These are phyloP conservation scores for Exaiptasia diaphana DNA, from an alignment of 64 coral and sea anemone genomes.

Conservation along the genomic window DNA sequence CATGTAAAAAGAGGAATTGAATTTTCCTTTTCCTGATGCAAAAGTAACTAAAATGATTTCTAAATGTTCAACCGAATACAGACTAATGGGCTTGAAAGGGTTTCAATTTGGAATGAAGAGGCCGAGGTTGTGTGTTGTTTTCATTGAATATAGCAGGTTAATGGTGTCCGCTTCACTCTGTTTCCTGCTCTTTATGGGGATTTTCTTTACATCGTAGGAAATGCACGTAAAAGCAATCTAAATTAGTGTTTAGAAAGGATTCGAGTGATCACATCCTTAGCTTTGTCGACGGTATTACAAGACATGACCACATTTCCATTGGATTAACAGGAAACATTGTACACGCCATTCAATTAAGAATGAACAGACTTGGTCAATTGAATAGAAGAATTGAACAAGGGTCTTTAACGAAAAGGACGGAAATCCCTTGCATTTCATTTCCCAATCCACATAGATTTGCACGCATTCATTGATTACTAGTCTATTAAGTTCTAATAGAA, in stretches of 20 bases:
- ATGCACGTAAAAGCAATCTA: conserved; percentile 13
- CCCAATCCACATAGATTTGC: too few species aligned
- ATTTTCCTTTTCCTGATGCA: too few species aligned
- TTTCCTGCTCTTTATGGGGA: conserved; percentile 12
- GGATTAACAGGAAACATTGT: not conserved
- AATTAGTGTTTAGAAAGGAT: conserved; percentile 12
- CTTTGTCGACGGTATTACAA: conserved; percentile 9
- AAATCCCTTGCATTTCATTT: too few species aligned
- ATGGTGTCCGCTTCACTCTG: not conserved
- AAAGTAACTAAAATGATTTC: too few species aligned
- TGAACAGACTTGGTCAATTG: not conserved
- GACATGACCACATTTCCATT: not conserved
- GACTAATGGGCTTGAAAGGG: conserved; percentile 10
- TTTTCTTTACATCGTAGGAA: not conserved
- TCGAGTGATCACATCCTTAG: not conserved
- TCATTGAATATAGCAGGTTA: conserved; percentile 3
- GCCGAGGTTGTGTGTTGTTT: not conserved
- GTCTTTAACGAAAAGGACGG: too few species aligned
- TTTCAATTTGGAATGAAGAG: conserved; percentile 10
- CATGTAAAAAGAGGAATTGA: too few species aligned
- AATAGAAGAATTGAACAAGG: too few species aligned
- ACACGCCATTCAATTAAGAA: not conserved
- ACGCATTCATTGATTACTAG: too few species aligned
- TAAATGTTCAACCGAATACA: too few species aligned
- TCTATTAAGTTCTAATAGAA: too few species aligned